phyloP scores from a whole-genome alignment of 2,113 vertebrate genomes.

The Otolemur garnettii region DNA sequence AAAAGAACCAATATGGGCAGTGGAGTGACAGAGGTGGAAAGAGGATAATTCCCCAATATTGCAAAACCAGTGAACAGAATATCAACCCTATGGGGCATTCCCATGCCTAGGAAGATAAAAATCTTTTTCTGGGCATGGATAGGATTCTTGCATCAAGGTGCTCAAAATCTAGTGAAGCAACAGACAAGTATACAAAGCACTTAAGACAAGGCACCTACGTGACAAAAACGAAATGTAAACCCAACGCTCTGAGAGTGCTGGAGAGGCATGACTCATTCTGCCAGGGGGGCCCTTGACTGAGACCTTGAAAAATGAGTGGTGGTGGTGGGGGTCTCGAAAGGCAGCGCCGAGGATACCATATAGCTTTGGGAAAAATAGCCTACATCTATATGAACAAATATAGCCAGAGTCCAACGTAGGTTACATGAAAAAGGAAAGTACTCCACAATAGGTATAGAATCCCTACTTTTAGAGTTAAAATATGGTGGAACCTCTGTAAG shows the following conservation, averaged over 20 bases:
- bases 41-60: neutral
- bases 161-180: neutral
- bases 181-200: neutral
- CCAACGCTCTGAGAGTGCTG: neutral
- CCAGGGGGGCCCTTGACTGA: neutral
- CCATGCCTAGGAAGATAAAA: neutral
- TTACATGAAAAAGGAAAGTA: neutral
- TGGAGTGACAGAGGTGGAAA: neutral
- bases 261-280: neutral
- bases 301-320: neutral
- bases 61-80: too few relatives aligned
- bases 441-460: neutral
- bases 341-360: too few relatives aligned
- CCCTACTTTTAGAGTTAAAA: slow-evolving; percentile 15
- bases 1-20: neutral
- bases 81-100: neutral
- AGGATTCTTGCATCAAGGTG: neutral
- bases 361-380: neutral
- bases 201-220: neutral
- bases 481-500: too few relatives aligned
- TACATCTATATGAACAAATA: neutral
- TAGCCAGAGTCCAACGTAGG: neutral
- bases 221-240: neutral
- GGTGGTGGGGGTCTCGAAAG: neutral
- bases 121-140: neutral